A percentile compares a stretch with the other conserved stretches of the same genome.
Evolutionary conservation across 2,113 vertebrate genomes (phyloP).

Genomic region (Salvelinus sp.): DNA sequence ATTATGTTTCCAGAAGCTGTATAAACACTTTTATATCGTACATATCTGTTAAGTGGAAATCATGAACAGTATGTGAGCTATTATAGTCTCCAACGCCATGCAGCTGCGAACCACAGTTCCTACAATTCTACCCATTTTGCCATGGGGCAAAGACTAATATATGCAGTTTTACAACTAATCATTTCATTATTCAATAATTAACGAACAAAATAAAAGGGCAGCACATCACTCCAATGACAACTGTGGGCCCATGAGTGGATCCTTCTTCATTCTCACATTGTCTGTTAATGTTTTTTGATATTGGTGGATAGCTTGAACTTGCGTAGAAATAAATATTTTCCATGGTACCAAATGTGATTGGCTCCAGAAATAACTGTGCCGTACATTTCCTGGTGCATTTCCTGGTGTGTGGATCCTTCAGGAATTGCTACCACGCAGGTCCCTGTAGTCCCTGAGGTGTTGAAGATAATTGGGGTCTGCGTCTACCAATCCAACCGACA

Average conservation of each 20-base stretch:
- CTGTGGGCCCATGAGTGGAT: background rate
- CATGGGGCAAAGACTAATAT: too few species aligned
- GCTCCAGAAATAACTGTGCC: too few species aligned
- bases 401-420: slow-evolving; percentile 7
- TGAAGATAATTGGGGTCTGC: slow-evolving; percentile 76
- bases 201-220: background rate
- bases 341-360: too few species aligned
- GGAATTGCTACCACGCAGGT: slow-evolving; percentile 50
- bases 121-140: too few species aligned
- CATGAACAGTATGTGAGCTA: too few species aligned
- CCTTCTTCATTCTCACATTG: too few species aligned
- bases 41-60: too few species aligned
- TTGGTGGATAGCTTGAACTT: background rate
- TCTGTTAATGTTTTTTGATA: background rate
- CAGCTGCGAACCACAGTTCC: too few species aligned
- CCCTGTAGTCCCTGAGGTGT: slow-evolving; percentile 74
- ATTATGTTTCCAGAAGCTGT: too few species aligned
- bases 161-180: too few species aligned
- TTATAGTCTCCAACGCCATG: too few species aligned
- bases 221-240: background rate
- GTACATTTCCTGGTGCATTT: background rate
- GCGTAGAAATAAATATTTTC: background rate
- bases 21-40: too few species aligned
- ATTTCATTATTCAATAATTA: background rate
- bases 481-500: slow-evolving; percentile 75